Evolutionary conservation across 2,888 invertebrate species (phyloP).

Genomic region (Dendrolimus houi): DNA sequence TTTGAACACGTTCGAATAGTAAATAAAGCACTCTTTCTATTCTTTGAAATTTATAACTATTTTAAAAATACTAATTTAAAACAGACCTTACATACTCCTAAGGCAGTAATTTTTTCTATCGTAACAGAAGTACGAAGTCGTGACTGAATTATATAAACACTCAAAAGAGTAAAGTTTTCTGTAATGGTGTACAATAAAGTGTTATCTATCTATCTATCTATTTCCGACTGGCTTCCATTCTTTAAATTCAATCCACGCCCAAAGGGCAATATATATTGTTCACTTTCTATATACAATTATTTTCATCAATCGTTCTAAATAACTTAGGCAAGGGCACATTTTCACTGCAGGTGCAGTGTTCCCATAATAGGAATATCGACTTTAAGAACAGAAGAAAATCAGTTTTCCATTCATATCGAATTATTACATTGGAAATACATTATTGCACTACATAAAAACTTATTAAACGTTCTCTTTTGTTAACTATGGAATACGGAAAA

Average conservation of each 20-base stretch:
- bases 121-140: neutral
- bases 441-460: too few relatives aligned
- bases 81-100: neutral
- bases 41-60: neutral
- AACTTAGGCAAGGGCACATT: neutral
- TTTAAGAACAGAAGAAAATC: too few relatives aligned
- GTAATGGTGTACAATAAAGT: too few relatives aligned
- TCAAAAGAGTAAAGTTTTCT: neutral
- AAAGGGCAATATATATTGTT: neutral
- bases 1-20: too few relatives aligned
- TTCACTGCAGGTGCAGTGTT: too few relatives aligned
- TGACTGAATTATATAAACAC: neutral
- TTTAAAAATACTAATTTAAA: neutral
- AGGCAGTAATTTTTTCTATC: neutral
- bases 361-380: too few relatives aligned
- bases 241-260: neutral
- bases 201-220: too few relatives aligned
- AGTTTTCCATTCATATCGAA: too few relatives aligned
- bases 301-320: neutral
- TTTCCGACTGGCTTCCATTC: neutral
- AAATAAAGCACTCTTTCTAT: neutral
- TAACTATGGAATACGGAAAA: too few relatives aligned
- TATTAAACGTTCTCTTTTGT: too few relatives aligned
- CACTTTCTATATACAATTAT: neutral
- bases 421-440: too few relatives aligned